Percentiles rank a stretch among this genome's conserved stretches.
Evolutionary conservation across 1,140 invertebrate species (phyloP).

Genomic region (Drosophila biarmipes): DNA sequence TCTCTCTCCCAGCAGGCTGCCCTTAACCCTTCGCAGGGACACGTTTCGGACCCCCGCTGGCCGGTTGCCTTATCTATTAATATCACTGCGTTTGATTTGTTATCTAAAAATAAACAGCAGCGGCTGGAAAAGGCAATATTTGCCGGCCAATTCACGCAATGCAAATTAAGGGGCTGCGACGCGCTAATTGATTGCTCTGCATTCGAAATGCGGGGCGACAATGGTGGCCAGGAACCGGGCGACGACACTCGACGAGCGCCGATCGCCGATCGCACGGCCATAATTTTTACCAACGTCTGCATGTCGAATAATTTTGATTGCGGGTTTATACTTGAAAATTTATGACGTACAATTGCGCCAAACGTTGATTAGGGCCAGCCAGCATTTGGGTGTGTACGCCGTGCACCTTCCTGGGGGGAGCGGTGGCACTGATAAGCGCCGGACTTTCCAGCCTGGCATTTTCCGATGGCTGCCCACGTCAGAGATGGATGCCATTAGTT

Average conservation of each 20-base stretch:
- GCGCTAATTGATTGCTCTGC: conserved; percentile 73
- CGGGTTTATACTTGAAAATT: conserved; percentile 59
- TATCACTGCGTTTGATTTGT: conserved; percentile 30
- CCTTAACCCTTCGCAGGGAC: conserved; percentile 26
- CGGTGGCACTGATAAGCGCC: conserved; percentile 25
- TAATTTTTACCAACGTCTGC: conserved; percentile 73
- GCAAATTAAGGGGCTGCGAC: conserved; percentile 50
- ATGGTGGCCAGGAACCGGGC: conserved; percentile 45
- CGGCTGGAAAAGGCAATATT: conserved; percentile 34
- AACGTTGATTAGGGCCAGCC: conserved; percentile 46
- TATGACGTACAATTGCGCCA: conserved; percentile 63
- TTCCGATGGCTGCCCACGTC: conserved; percentile 41
- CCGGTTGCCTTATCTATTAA: conserved; percentile 47
- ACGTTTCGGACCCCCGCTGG: background rate
- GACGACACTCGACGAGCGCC: conserved; percentile 16
- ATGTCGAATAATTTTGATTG: conserved; percentile 67
- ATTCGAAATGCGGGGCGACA: conserved; percentile 16
- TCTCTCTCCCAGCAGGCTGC: background rate
- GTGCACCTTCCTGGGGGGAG: conserved; percentile 27
- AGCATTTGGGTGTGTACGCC: conserved; percentile 36
- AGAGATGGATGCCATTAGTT: conserved; percentile 36
- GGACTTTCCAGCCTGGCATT: conserved; percentile 33
- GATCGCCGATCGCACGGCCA: conserved; percentile 22
- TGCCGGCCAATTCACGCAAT: conserved; percentile 62
- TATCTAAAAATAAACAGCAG: conserved; percentile 41